phyloP scores from a whole-genome alignment of 2,888 invertebrate species.

The Lottia gigantea region DNA sequence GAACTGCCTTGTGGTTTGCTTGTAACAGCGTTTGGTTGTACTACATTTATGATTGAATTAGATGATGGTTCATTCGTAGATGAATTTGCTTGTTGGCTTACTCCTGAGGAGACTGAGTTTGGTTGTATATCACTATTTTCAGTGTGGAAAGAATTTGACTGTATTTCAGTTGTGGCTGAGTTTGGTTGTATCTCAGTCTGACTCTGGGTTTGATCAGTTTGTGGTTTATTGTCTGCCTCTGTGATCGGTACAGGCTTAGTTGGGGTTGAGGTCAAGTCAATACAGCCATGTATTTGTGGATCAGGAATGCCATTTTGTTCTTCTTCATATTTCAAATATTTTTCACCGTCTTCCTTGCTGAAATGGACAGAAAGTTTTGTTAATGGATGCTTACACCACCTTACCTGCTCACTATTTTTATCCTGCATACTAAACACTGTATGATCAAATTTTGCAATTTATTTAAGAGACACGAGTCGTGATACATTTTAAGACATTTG shows the following conservation, averaged over 20 bases:
- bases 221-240: slow-evolving; percentile 12
- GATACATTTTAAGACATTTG: too few relatives aligned
- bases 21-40: too few relatives aligned
- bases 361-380: neutral
- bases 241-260: slow-evolving; percentile 17
- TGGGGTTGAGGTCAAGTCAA: slow-evolving; percentile 19
- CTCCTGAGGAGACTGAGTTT: neutral
- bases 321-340: slow-evolving; percentile 24
- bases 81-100: neutral
- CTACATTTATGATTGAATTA: too few relatives aligned
- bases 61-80: too few relatives aligned
- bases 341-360: slow-evolving; percentile 30
- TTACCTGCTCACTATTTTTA: too few relatives aligned
- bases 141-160: slow-evolving; percentile 17
- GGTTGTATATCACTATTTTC: slow-evolving; percentile 22
- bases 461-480: too few relatives aligned
- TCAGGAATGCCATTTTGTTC: slow-evolving; percentile 22
- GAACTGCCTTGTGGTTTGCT: too few relatives aligned
- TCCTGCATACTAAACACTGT: too few relatives aligned
- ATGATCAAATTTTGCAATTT: too few relatives aligned
- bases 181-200: slow-evolving; percentile 14
- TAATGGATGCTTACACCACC: too few relatives aligned
- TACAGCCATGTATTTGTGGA: slow-evolving; percentile 19
- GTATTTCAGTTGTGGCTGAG: slow-evolving; percentile 22
- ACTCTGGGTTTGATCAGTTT: slow-evolving; percentile 20